Evolutionary conservation across 2,113 vertebrate species (phyloP).

Genomic region (Calypte anna): DNA sequence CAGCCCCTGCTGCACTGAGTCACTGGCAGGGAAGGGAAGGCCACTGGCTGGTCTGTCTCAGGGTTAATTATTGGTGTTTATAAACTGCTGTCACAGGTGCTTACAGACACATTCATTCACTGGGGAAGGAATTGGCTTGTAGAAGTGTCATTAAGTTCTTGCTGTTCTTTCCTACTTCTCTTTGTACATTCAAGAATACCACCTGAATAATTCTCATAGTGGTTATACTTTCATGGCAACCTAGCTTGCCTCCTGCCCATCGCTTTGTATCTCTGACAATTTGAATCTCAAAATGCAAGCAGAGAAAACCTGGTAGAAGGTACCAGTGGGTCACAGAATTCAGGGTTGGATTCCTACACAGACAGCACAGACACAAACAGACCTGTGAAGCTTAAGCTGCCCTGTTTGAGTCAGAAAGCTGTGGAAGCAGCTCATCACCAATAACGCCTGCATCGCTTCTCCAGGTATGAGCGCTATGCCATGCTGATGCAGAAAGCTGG

Average conservation of each 20-base stretch:
- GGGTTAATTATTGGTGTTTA: not conserved
- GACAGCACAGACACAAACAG: not conserved
- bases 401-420: not conserved
- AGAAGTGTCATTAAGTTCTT: not conserved
- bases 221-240: accelerated
- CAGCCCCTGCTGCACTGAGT: not conserved
- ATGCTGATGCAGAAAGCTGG: not conserved
- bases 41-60: not conserved
- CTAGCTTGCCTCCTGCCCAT: not conserved
- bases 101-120: not conserved
- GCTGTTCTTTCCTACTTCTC: not conserved
- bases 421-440: not conserved
- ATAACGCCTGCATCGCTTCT: accelerated
- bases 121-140: not conserved
- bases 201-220: not conserved
- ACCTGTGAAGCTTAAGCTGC: not conserved
- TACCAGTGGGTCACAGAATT: not conserved
- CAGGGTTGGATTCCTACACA: not conserved
- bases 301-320: not conserved
- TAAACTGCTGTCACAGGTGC: not conserved
- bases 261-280: not conserved
- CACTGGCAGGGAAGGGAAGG: not conserved
- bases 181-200: not conserved
- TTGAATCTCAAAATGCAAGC: not conserved
- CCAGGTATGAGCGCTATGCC: accelerated